Percentiles rank a stretch among this genome's conserved stretches.
These are phyloP conservation scores for Tethya wilhelma DNA, from an alignment of 37 sponge, comb jelly and placozoan species.

Conservation along the genomic window DNA sequence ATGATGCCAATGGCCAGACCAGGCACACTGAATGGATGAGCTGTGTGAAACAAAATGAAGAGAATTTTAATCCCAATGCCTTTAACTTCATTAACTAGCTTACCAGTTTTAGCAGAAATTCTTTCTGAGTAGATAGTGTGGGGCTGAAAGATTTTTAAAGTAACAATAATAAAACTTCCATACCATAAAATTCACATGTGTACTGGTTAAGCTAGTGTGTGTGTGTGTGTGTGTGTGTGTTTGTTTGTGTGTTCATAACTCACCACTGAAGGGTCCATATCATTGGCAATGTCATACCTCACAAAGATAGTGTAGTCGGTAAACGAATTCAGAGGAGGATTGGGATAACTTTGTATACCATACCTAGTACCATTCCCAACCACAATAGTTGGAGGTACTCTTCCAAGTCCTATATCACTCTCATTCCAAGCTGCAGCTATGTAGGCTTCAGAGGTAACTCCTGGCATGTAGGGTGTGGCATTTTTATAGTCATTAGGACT, in stretches of 20 bases:
- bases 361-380: conserved; percentile 33
- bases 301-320: conserved; percentile 30
- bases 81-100: not conserved
- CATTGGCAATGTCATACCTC: conserved; percentile 22
- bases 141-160: not conserved
- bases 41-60: too few relatives aligned
- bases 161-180: not conserved
- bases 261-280: not conserved
- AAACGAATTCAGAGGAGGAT: conserved; percentile 1
- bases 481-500: conserved; percentile 1
- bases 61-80: too few relatives aligned
- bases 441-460: conserved; percentile 13
- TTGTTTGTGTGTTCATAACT: too few relatives aligned
- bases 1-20: conserved; percentile 29
- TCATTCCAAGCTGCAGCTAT: conserved; percentile 54
- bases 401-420: not conserved
- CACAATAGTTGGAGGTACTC: conserved; percentile 18
- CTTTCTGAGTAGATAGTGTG: not conserved
- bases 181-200: not conserved
- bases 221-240: too few relatives aligned
- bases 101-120: not conserved
- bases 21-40: conserved; percentile 4
- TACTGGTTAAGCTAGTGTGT: too few relatives aligned
- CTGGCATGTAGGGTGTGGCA: conserved; percentile 1
- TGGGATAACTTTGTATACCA: not conserved